phyloP scores from a whole-genome alignment of 2,797 vertebrate species.

The Sebastes alutus region DNA sequence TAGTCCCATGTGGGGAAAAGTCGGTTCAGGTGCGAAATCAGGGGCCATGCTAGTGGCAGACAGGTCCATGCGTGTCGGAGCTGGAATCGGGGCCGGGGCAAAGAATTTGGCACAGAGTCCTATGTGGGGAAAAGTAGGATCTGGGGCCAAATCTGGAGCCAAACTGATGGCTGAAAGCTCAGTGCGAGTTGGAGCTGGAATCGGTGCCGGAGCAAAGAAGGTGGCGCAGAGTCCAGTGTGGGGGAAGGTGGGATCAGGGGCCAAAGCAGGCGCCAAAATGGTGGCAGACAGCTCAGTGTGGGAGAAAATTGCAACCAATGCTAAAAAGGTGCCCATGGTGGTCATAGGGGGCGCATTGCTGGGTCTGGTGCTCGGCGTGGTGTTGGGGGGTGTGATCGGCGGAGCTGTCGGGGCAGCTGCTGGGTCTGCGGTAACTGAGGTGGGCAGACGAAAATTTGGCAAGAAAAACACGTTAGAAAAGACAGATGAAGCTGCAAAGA shows the following conservation, averaged over 20 bases:
- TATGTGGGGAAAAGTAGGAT: slow-evolving; percentile 70
- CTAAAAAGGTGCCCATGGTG: slow-evolving; percentile 59
- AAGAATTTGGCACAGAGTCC: slow-evolving; percentile 70
- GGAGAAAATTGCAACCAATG: slow-evolving; percentile 56
- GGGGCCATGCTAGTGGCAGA: slow-evolving; percentile 53
- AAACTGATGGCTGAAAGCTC: slow-evolving; percentile 64
- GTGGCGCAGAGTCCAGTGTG: slow-evolving; percentile 72
- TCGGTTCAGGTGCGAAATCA: slow-evolving; percentile 63
- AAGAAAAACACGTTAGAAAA: slow-evolving; percentile 31
- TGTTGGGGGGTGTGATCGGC: slow-evolving; percentile 74
- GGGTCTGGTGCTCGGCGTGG: slow-evolving; percentile 74
- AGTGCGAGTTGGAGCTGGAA: slow-evolving; percentile 50
- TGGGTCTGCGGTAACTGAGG: slow-evolving; percentile 73
- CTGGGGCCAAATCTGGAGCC: slow-evolving; percentile 63
- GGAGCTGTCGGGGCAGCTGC: slow-evolving; percentile 76
- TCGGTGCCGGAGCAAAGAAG: slow-evolving; percentile 60
- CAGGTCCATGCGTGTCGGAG: slow-evolving; percentile 50
- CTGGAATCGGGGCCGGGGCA: slow-evolving; percentile 58
- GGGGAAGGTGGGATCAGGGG: slow-evolving; percentile 67
- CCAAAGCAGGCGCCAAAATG: slow-evolving; percentile 67
- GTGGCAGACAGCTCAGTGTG: slow-evolving; percentile 71
- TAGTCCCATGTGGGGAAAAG: slow-evolving; percentile 70
- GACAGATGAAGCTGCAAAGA: background rate
- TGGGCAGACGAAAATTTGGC: slow-evolving; percentile 69
- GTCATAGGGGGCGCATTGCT: slow-evolving; percentile 64